phyloP scores from a whole-genome alignment of 1,140 invertebrate species.

The Tetraneura akinire region DNA sequence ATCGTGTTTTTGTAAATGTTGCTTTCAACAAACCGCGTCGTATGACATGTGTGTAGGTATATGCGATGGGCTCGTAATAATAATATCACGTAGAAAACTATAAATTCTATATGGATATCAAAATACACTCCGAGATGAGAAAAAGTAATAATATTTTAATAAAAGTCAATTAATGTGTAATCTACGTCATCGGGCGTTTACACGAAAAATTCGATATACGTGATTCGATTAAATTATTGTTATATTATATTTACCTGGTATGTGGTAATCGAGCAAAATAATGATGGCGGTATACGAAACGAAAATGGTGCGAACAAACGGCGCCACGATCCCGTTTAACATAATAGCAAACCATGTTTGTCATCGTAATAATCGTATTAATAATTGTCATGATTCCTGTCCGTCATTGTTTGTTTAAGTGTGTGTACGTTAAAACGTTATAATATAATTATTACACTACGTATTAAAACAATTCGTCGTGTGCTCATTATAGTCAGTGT shows the following conservation, averaged over 20 bases:
- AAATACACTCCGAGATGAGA: too few species aligned
- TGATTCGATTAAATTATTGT: background rate
- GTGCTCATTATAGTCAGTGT: too few species aligned
- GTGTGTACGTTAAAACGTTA: conserved; percentile 1
- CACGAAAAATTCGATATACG: background rate
- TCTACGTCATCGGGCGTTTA: too few species aligned
- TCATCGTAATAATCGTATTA: background rate
- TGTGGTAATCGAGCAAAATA: background rate
- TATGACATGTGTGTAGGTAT: too few species aligned
- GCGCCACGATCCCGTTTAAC: background rate
- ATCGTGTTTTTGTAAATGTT: too few species aligned
- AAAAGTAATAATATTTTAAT: too few species aligned
- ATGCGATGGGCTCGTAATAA: too few species aligned
- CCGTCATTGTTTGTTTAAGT: conserved; percentile 16
- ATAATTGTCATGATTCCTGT: conserved; percentile 15
- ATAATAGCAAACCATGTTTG: background rate
- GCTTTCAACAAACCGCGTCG: too few species aligned
- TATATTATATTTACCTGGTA: background rate
- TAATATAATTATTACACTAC: background rate
- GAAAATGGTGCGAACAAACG: background rate
- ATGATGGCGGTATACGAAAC: background rate
- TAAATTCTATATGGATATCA: too few species aligned
- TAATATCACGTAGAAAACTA: too few species aligned
- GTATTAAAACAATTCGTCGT: too few species aligned
- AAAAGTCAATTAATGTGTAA: too few species aligned